Evolutionary conservation across 2,113 vertebrate species (phyloP).

Genomic region (Hippocampus comes): DNA sequence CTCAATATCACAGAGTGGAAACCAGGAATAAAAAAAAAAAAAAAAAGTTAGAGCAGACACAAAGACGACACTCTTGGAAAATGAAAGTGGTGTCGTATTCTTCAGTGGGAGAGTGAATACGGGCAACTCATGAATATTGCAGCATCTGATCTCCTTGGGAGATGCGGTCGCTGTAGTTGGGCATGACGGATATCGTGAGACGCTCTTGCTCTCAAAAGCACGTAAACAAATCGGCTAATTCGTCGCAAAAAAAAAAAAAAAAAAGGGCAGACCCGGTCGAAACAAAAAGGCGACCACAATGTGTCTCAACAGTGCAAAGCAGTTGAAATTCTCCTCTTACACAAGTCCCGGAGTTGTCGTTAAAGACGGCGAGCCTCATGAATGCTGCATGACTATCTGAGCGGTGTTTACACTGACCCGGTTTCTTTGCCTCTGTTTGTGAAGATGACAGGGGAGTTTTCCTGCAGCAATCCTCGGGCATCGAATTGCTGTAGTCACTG

Average conservation of each 20-base stretch:
- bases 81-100: conserved; percentile 25
- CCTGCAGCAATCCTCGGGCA: conserved; percentile 34
- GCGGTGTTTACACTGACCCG: conserved; percentile 66
- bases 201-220: conserved; percentile 34
- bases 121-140: conserved; percentile 70
- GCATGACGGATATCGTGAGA: conserved; percentile 35
- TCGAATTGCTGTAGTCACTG: conserved; percentile 54
- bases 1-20: conserved; percentile 41
- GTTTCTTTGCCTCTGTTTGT: conserved; percentile 47
- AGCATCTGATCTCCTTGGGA: conserved; percentile 59
- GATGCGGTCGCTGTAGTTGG: conserved; percentile 34
- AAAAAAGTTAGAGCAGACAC: conserved; percentile 51
- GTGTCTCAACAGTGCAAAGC: conserved; percentile 10
- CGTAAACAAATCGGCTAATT: conserved; percentile 54
- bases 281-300: conserved; percentile 35
- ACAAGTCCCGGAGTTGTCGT: conserved; percentile 58
- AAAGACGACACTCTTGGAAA: conserved; percentile 57
- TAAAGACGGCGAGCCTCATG: conserved; percentile 64
- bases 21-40: conserved; percentile 18
- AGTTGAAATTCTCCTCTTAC: conserved; percentile 19
- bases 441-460: conserved; percentile 43
- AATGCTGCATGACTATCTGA: conserved; percentile 68
- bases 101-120: conserved; percentile 41
- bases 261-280: conserved; percentile 27
- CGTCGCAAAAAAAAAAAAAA: conserved; percentile 32